Evolutionary conservation across 2,797 vertebrate genomes (phyloP).

Genomic region (Odontamblyopus lacepedii): DNA sequence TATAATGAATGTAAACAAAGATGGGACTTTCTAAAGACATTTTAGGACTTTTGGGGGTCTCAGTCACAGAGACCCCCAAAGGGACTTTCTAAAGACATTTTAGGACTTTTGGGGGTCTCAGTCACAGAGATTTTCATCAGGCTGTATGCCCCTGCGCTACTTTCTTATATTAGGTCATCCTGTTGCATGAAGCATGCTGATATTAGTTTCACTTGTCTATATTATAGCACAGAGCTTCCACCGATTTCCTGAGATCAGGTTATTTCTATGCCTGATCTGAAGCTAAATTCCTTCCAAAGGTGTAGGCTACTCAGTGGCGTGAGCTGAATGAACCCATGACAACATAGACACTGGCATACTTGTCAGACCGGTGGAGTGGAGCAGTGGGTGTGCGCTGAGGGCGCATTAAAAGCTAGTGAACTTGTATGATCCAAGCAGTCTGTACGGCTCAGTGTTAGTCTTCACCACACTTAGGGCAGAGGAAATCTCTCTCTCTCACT

Average conservation of each 20-base stretch:
- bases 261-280: neutral
- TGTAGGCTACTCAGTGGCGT: conserved; percentile 13
- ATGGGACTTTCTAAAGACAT: too few species aligned
- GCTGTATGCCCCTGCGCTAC: too few species aligned
- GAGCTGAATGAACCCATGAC: conserved; percentile 11
- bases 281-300: conserved; percentile 35
- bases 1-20: too few species aligned
- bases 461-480: conserved; percentile 3
- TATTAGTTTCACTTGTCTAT: neutral
- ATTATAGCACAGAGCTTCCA: neutral
- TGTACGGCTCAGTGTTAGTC: conserved; percentile 9
- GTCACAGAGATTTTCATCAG: too few species aligned
- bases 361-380: conserved; percentile 71
- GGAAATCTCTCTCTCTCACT: neutral
- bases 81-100: too few species aligned
- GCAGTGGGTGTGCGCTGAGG: conserved; percentile 66
- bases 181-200: too few species aligned
- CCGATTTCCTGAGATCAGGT: neutral
- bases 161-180: too few species aligned
- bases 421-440: conserved; percentile 19
- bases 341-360: conserved; percentile 38
- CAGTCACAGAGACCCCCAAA: too few species aligned
- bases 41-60: too few species aligned
- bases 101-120: too few species aligned
- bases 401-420: conserved; percentile 19